phyloP scores from a whole-genome alignment of 2,888 invertebrate genomes.

The Trissolcus brochymenae region DNA sequence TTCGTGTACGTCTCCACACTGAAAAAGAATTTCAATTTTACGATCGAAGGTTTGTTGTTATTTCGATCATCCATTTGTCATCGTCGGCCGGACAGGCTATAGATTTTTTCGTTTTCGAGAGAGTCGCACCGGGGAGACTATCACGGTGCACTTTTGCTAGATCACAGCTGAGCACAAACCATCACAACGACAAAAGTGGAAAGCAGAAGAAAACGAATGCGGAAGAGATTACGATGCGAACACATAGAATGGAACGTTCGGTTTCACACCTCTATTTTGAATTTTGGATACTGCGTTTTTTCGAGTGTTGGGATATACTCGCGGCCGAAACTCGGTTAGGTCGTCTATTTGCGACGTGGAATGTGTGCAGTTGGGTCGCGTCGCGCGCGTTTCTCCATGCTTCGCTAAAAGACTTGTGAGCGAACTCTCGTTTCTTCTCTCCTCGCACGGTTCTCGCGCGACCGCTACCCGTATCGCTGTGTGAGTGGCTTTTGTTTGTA shows the following conservation, averaged over 20 bases:
- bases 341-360: conserved; percentile 62
- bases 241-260: not conserved
- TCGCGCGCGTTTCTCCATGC: conserved; percentile 42
- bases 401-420: conserved; percentile 32
- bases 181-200: too few relatives aligned
- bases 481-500: conserved; percentile 46
- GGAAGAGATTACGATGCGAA: too few relatives aligned
- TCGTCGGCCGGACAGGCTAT: too few relatives aligned
- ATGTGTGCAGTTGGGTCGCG: conserved; percentile 37
- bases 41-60: too few relatives aligned
- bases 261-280: not conserved
- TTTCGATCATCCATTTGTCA: too few relatives aligned
- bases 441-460: conserved; percentile 23
- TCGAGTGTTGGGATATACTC: conserved; percentile 10
- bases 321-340: conserved; percentile 54
- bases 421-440: conserved; percentile 34
- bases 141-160: too few relatives aligned
- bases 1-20: too few relatives aligned
- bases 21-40: too few relatives aligned
- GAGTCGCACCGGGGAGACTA: too few relatives aligned
- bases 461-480: conserved; percentile 25
- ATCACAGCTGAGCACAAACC: too few relatives aligned
- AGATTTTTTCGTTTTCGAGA: too few relatives aligned
- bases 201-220: too few relatives aligned
- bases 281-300: not conserved